Percentiles rank a stretch among this genome's conserved stretches.
phyloP scores from a whole-genome alignment of 2,113 vertebrate species.

The Mesitornis unicolor region DNA sequence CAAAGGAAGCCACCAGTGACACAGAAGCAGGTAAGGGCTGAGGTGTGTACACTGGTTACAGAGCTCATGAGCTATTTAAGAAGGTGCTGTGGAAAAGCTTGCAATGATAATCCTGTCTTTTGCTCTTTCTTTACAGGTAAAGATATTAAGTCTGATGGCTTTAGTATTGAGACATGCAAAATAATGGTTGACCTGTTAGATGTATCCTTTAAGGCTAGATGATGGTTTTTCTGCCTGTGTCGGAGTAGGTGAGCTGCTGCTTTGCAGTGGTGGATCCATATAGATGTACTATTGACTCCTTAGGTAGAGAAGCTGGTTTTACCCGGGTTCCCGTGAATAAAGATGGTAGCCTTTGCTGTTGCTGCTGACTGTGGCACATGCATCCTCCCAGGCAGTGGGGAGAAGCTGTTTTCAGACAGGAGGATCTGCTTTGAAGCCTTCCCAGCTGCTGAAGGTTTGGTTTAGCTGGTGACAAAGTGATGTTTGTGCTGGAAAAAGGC shows the following conservation, averaged over 20 bases:
- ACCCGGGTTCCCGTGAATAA: background rate
- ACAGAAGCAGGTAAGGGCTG: background rate
- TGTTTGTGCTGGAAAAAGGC: background rate
- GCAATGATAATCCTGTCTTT: background rate
- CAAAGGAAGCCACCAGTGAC: background rate
- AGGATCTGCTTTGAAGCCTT: background rate
- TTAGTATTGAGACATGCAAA: conserved; percentile 87
- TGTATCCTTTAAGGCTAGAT: conserved; percentile 80
- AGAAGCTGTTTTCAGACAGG: background rate
- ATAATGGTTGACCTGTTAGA: conserved; percentile 90
- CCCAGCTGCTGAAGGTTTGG: background rate
- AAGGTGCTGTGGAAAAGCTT: background rate
- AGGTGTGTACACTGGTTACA: no score
- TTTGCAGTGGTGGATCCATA: background rate
- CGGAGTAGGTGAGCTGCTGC: background rate
- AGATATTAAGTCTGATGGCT: conserved; percentile 90
- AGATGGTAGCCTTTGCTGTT: background rate
- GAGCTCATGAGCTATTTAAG: background rate
- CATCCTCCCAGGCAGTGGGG: background rate
- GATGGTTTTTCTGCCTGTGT: background rate
- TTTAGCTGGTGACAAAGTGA: background rate
- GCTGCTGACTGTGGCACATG: rapidly evolving
- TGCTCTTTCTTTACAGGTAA: conserved; percentile 72
- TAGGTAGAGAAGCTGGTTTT: background rate
- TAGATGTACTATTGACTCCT: background rate